Base-by-base conservation (phyloP, 2,113 vertebrate genomes). In the Caloenas nicobarica region DNA sequence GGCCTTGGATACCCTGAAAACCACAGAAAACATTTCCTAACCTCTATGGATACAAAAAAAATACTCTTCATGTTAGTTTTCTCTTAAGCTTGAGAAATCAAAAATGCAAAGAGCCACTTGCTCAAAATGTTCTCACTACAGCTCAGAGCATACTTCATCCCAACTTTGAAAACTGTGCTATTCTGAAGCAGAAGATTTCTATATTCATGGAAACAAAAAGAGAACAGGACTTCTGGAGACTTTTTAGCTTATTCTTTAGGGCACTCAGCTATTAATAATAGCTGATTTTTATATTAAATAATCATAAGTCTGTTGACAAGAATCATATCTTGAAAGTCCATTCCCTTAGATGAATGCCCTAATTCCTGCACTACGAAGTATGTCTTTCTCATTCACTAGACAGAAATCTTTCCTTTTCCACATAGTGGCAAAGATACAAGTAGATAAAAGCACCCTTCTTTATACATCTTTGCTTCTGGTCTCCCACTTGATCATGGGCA, bases 161-260 rank as follows among this genome's bases (percentile, higher is more conserved):
- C 34, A 36, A 2, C 12, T 57, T 64, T 46, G 16, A 70, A 83
- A 78, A 11, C 10, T 28, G 5, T 26, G 36, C 2, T 26, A 1
- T 56, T 46, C 29, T 46, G 22, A 34, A 79, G 33, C 11, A 44
- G 10, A 51, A 65, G 16, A 29, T 74, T 79, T 79, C 22, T 56
- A 4, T 13, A n/a, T 15, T 34, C 6, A n/a, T 23, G 7, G 26
- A 60, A 65, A 40, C 7, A 54, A 36, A 57, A 22, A n/a, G 11
- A 40, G 4, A 74, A 28, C 0, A 3, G 2, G 10, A 74, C 7
- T 79, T 56, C 16, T 56, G 25, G 36, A 80, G 3, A 25, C 1
- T 9, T 66, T 83, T 70, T 40, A 51, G 16, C 16, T 21, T 71
- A 22, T 7, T 76, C 6, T 29, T 84, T 66, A 50, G 24, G 44